These are phyloP conservation scores for Folsomia manolachei DNA, from an alignment of 2,888 invertebrate genomes.

Conservation along the genomic window DNA sequence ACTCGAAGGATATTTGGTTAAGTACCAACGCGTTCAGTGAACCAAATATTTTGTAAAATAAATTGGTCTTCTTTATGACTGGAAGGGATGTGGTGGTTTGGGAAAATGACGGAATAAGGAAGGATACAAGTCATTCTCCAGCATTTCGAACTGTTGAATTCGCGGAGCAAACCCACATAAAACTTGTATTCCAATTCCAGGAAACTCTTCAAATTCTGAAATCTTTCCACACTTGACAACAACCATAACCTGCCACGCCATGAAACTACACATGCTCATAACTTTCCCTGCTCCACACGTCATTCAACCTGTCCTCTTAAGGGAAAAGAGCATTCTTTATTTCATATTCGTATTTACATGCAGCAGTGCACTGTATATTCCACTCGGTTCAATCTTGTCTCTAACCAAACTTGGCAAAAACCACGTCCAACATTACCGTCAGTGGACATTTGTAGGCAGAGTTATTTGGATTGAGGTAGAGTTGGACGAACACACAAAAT, in stretches of 20 bases:
- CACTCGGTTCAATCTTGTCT: neutral
- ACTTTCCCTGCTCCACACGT: neutral
- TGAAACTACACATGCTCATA: neutral
- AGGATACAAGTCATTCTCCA: neutral
- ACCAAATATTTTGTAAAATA: conserved; percentile 7
- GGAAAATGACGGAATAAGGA: no score
- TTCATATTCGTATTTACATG: neutral
- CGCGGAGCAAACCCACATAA: neutral
- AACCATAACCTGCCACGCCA: neutral
- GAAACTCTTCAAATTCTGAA: no score
- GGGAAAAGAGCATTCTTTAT: neutral
- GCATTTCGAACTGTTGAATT: neutral
- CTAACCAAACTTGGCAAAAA: neutral
- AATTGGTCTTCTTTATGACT: conserved; percentile 16
- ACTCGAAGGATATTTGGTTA: no score
- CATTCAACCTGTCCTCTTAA: neutral
- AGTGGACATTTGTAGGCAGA: neutral
- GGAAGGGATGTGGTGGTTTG: no score
- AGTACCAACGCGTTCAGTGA: conserved; percentile 11
- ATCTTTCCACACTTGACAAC: neutral
- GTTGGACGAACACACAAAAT: neutral
- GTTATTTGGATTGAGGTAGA: neutral
- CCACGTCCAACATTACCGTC: neutral
- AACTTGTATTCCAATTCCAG: neutral
- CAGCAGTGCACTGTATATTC: no score